phyloP scores from a whole-genome alignment of 2,888 invertebrate genomes.

The Acanthacorydalis orientalis region DNA sequence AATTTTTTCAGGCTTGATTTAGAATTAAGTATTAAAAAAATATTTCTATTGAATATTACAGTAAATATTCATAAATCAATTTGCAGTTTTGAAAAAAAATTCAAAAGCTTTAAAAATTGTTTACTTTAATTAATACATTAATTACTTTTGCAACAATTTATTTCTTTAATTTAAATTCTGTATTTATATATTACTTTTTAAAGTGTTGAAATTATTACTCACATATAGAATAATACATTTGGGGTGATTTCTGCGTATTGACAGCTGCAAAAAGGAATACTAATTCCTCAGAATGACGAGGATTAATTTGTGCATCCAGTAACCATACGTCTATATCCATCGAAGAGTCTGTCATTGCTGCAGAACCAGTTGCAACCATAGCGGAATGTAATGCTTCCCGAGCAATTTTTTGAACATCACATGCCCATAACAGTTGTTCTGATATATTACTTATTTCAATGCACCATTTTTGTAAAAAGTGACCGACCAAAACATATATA shows the following conservation, averaged over 20 bases:
- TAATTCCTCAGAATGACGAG: not conserved
- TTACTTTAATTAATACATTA: no score
- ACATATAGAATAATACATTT: slow-evolving; percentile 47
- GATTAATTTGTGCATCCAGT: slow-evolving; percentile 53
- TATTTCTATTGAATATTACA: no score
- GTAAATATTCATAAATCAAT: not conserved
- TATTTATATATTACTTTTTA: slow-evolving; percentile 15
- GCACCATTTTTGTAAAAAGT: slow-evolving; percentile 70
- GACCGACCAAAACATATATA: slow-evolving; percentile 58
- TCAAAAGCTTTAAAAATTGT: slow-evolving; percentile 8
- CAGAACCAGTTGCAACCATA: slow-evolving; percentile 41
- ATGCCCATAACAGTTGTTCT: slow-evolving; percentile 58
- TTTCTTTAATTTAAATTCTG: no score
- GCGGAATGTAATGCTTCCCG: slow-evolving; percentile 50
- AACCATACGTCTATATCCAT: slow-evolving; percentile 52
- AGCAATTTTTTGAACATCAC: slow-evolving; percentile 54
- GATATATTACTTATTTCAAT: slow-evolving; percentile 24
- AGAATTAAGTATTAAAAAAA: no score
- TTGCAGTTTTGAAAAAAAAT: not conserved
- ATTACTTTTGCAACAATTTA: no score
- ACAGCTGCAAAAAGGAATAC: slow-evolving; percentile 45
- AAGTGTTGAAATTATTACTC: slow-evolving; percentile 16
- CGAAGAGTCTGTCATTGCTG: slow-evolving; percentile 24
- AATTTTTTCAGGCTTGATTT: no score
- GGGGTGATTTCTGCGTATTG: slow-evolving; percentile 44